Percentiles rank a stretch among this genome's conserved stretches.
phyloP scores from a whole-genome alignment of 1,140 invertebrate species.

The Aphis gossypii region DNA sequence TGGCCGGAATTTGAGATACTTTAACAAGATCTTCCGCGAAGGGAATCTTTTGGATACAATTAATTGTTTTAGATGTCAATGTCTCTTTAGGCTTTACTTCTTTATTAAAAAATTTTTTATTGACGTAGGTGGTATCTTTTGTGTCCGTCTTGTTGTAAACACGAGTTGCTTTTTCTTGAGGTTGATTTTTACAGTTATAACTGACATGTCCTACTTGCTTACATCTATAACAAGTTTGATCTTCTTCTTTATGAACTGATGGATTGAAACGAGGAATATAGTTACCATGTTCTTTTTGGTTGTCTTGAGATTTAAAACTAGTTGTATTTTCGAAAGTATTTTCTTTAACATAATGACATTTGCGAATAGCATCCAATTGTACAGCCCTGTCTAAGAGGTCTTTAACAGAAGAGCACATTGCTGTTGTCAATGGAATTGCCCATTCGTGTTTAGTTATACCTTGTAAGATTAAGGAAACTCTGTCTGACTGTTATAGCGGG shows the following conservation, averaged over 20 bases:
- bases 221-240: not conserved
- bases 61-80: not conserved
- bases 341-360: no score
- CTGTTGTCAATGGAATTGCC: no score
- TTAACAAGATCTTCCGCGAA: not conserved
- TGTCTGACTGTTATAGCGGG: no score
- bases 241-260: not conserved
- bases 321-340: no score
- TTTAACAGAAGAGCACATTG: no score
- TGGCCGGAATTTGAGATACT: not conserved
- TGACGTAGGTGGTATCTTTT: not conserved
- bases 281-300: no score
- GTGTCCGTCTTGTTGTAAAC: not conserved
- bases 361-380: no score
- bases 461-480: no score
- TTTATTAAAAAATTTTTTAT: not conserved
- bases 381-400: no score
- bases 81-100: not conserved
- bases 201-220: not conserved
- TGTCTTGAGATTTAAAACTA: no score
- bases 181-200: not conserved
- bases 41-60: not conserved
- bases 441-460: no score
- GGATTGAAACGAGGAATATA: not conserved
- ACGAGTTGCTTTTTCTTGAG: no score